These are phyloP conservation scores for Crocidura indochinensis DNA, from an alignment of 2,797 vertebrate genomes.

Conservation along the genomic window DNA sequence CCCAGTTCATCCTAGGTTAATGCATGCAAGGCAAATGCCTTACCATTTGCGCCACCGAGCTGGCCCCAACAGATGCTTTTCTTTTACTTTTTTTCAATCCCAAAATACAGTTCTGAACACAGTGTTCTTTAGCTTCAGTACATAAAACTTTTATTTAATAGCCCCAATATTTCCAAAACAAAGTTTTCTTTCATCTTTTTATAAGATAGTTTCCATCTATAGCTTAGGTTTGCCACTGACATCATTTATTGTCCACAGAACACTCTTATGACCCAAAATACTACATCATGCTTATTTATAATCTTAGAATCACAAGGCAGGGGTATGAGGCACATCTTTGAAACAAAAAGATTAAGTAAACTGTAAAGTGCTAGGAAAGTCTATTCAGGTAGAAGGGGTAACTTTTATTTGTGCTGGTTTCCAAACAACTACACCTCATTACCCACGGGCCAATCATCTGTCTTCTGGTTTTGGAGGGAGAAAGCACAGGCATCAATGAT, in stretches of 20 bases:
- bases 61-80: constrained; percentile 40
- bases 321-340: not conserved
- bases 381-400: not conserved
- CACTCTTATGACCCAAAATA: constrained; percentile 50
- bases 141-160: constrained; percentile 65
- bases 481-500: constrained; percentile 9
- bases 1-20: no score
- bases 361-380: not conserved
- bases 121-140: constrained; percentile 58
- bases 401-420: not conserved
- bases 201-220: constrained; percentile 47
- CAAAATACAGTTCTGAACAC: constrained; percentile 63
- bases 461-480: constrained; percentile 23
- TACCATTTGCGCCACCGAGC: no score
- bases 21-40: no score
- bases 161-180: constrained; percentile 43
- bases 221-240: constrained; percentile 55
- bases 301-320: not conserved
- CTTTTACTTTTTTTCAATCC: constrained; percentile 53
- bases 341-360: not conserved
- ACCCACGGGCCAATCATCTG: not conserved
- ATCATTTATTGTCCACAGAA: not conserved
- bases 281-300: not conserved
- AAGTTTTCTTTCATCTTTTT: constrained; percentile 62
- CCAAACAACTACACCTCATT: constrained; percentile 28